A percentile compares a stretch with the other conserved stretches of the same genome.
Conservation (phyloP, 2,113 vertebrate species). For the Zapornia atra region DNA sequence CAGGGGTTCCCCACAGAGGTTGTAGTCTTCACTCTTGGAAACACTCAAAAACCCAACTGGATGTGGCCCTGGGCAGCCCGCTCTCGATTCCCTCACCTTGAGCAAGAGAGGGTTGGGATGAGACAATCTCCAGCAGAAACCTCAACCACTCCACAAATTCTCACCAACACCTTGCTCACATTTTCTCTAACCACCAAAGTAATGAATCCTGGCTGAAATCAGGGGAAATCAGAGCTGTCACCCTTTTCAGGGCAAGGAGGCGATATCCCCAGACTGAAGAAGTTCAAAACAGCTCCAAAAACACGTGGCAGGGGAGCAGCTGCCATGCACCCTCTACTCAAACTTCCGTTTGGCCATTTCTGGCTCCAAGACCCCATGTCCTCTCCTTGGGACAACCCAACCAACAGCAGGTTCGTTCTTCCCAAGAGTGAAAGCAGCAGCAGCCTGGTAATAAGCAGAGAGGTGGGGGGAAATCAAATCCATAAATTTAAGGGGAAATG, state of each 20-base stretch:
- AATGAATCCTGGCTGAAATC: background rate
- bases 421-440: background rate
- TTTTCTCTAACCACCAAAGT: background rate
- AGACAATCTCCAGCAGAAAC: background rate
- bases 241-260: background rate
- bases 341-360: background rate
- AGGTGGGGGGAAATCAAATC: background rate
- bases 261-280: background rate
- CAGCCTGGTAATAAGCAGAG: background rate
- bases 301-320: background rate
- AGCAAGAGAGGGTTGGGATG: background rate
- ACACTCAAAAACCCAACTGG: background rate
- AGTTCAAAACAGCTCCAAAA: background rate
- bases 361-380: background rate
- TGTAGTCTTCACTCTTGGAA: background rate
- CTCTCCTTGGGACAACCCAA: background rate
- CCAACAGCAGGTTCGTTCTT: background rate
- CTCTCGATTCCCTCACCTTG: background rate
- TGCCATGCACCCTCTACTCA: background rate
- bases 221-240: background rate
- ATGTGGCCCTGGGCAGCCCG: background rate
- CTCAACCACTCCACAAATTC: background rate
- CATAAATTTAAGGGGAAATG: constrained; percentile 37
- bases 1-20: background rate
- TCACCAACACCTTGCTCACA: background rate